phyloP scores from a whole-genome alignment of 2,113 vertebrate species.

The Puntigrus tetrazona region DNA sequence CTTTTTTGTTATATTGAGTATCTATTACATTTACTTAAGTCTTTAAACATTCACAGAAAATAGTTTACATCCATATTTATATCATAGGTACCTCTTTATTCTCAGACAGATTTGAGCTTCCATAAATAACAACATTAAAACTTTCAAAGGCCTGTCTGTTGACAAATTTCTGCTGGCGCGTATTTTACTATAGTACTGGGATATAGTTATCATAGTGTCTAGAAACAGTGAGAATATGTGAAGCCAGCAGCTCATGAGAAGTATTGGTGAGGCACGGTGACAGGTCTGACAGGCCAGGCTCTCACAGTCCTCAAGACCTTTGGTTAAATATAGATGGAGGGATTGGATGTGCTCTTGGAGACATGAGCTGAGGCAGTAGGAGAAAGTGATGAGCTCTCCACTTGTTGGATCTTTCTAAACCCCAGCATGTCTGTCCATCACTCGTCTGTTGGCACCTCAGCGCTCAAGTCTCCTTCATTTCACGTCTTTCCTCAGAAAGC shows the following conservation, averaged over 20 bases:
- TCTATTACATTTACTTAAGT: neutral
- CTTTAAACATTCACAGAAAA: neutral
- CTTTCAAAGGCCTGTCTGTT: neutral
- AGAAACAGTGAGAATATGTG: neutral
- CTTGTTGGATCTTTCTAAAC: conserved; percentile 38
- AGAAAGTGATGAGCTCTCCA: conserved; percentile 52
- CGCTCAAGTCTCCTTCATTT: conserved; percentile 10
- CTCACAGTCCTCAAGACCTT: conserved; percentile 21
- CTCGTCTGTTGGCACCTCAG: conserved; percentile 21
- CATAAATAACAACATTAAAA: neutral
- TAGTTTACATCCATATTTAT: neutral
- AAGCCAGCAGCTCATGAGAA: conserved; percentile 8
- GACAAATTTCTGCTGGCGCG: neutral
- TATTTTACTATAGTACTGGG: neutral
- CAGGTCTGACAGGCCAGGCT: conserved; percentile 43
- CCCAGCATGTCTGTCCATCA: conserved; percentile 45
- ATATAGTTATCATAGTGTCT: neutral
- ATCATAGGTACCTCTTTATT: neutral
- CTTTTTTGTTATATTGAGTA: neutral
- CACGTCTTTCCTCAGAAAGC: conserved; percentile 25
- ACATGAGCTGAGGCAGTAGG: conserved; percentile 23
- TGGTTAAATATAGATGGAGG: conserved; percentile 47
- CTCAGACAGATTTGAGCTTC: neutral
- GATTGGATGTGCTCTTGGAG: conserved; percentile 40
- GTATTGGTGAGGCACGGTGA: conserved; percentile 22